Evolutionary conservation across 2,113 vertebrate genomes (phyloP).

Genomic region (Oenanthe melanoleuca): DNA sequence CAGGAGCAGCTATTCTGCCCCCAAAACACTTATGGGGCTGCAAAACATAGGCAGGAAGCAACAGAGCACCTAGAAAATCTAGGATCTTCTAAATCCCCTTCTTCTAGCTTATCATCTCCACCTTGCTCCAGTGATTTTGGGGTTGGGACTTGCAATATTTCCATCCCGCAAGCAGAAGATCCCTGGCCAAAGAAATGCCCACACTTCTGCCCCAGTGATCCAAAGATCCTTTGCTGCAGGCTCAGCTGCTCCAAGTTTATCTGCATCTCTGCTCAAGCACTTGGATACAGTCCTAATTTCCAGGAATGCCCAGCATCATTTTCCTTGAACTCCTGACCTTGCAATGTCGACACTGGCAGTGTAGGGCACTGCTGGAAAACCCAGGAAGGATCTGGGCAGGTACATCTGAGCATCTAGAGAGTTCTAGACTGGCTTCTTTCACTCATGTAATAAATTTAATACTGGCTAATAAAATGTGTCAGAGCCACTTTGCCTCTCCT

Average conservation of each 20-base stretch:
- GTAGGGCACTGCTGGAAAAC: background rate
- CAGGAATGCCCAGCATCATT: fast-evolving
- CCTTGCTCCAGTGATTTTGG: background rate
- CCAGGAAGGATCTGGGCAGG: background rate
- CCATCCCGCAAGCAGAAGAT: background rate
- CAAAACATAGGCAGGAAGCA: background rate
- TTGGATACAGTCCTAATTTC: background rate
- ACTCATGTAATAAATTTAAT: background rate
- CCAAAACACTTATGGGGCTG: background rate
- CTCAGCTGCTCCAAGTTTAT: background rate
- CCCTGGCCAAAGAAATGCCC: fast-evolving
- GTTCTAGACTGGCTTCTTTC: background rate
- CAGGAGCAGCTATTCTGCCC: fast-evolving
- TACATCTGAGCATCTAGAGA: background rate
- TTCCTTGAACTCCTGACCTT: background rate
- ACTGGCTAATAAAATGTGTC: conserved; percentile 19
- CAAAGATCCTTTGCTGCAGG: background rate
- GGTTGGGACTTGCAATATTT: background rate
- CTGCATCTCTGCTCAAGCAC: background rate
- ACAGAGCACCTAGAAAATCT: background rate
- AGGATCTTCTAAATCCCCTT: background rate
- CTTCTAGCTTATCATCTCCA: background rate
- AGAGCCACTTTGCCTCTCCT: conserved; percentile 7
- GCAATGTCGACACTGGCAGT: background rate
- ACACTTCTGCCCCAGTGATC: background rate